Evolutionary conservation across 2,113 vertebrate species (phyloP).

Genomic region (Callocephalon fimbriatum): DNA sequence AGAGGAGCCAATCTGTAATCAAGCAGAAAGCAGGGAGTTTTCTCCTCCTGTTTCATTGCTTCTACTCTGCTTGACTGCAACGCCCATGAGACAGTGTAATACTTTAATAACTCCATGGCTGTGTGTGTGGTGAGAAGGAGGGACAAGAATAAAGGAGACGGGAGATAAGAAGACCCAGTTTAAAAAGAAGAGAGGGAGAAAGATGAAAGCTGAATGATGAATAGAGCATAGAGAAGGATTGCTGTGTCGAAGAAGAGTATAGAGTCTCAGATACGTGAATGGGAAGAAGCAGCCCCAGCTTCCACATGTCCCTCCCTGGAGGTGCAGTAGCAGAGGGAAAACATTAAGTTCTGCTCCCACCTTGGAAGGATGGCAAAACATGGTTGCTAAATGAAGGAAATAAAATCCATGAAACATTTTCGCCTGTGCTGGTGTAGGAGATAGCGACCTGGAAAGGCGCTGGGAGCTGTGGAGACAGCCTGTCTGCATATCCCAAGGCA

Average conservation of each 20-base stretch:
- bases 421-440: neutral
- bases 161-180: neutral
- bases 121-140: neutral
- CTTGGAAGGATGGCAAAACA: neutral
- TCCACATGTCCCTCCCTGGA: neutral
- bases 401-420: neutral
- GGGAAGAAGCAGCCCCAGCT: neutral
- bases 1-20: neutral
- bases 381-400: neutral
- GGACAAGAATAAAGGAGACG: neutral
- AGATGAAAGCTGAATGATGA: neutral
- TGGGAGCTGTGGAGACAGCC: neutral
- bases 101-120: neutral
- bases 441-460: neutral
- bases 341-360: neutral
- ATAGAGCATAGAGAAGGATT: neutral
- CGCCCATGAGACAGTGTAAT: neutral
- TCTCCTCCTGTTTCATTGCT: neutral
- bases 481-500: neutral
- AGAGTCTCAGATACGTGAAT: neutral
- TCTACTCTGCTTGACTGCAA: neutral
- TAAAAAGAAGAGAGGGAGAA: neutral
- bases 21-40: neutral
- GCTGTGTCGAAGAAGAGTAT: accelerated
- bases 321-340: neutral